These are phyloP conservation scores for Conistra vaccinii DNA, from an alignment of 2,888 invertebrate species.

Conservation along the genomic window DNA sequence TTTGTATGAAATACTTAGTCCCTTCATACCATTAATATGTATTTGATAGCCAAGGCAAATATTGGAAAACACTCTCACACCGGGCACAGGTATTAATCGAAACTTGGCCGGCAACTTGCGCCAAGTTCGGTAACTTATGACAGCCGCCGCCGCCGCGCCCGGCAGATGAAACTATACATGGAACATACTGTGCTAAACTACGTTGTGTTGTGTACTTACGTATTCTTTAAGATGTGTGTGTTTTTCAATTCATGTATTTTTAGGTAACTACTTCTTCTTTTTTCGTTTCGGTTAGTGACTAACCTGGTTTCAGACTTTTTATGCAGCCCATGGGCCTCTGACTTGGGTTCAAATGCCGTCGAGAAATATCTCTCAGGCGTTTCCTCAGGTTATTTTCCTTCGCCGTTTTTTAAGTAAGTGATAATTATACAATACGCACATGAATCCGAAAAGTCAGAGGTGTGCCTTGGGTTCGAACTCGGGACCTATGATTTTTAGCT, in stretches of 20 bases:
- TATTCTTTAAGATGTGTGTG: background rate
- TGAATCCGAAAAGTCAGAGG: too few species aligned
- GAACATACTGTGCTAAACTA: background rate
- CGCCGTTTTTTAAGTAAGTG: too few species aligned
- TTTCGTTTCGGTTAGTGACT: too few species aligned
- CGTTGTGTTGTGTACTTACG: background rate
- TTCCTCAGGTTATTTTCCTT: too few species aligned
- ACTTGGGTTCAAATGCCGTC: too few species aligned
- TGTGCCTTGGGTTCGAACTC: too few species aligned
- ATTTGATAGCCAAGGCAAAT: constrained; percentile 40
- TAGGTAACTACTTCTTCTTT: too few species aligned
- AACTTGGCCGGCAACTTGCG: constrained; percentile 45
- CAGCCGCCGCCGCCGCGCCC: constrained; percentile 23
- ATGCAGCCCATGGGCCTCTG: too few species aligned
- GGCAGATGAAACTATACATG: constrained; percentile 18
- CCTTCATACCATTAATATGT: constrained; percentile 17
- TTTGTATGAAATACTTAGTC: background rate
- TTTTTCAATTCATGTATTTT: background rate
- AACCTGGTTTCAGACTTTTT: too few species aligned
- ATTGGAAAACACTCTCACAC: constrained; percentile 32
- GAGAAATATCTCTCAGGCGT: too few species aligned
- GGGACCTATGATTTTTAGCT: too few species aligned
- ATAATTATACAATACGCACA: too few species aligned
- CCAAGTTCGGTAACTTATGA: constrained; percentile 58
- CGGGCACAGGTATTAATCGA: constrained; percentile 57